phyloP scores from a whole-genome alignment of 2,113 vertebrate genomes.

The Menura novaehollandiae region DNA sequence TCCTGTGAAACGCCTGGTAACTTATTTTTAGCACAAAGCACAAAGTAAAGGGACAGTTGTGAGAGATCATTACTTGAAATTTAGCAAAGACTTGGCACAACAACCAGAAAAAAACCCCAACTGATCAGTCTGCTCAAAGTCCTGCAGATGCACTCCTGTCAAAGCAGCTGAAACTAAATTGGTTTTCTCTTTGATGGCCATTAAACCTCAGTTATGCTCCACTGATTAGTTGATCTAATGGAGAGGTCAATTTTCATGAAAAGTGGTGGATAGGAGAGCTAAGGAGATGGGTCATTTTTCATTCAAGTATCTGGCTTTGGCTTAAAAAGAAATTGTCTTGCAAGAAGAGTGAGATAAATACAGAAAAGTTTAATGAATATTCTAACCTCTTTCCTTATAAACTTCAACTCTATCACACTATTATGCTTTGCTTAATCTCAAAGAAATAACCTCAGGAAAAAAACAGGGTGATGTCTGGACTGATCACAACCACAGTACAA shows the following conservation, averaged over 20 bases:
- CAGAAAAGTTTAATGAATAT: conserved; percentile 56
- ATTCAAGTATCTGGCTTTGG: conserved; percentile 33
- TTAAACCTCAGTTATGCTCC: conserved; percentile 57
- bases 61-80: neutral
- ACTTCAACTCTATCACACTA: conserved; percentile 22
- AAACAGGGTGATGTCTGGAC: conserved; percentile 11
- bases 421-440: conserved; percentile 30
- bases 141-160: neutral
- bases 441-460: conserved; percentile 16
- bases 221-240: conserved; percentile 54
- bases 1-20: neutral
- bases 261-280: neutral
- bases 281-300: conserved; percentile 51
- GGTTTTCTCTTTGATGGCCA: conserved; percentile 50
- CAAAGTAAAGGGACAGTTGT: neutral
- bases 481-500: conserved; percentile 58
- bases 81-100: conserved; percentile 3
- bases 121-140: neutral
- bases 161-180: conserved; percentile 51
- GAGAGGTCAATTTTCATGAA: conserved; percentile 67
- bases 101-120: neutral
- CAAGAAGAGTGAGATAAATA: conserved; percentile 38
- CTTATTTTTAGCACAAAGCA: neutral
- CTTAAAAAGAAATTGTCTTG: conserved; percentile 45
- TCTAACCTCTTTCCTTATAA: conserved; percentile 30